phyloP scores from a whole-genome alignment of 2,888 invertebrate species.

The Venustoraphidia nigricollis region DNA sequence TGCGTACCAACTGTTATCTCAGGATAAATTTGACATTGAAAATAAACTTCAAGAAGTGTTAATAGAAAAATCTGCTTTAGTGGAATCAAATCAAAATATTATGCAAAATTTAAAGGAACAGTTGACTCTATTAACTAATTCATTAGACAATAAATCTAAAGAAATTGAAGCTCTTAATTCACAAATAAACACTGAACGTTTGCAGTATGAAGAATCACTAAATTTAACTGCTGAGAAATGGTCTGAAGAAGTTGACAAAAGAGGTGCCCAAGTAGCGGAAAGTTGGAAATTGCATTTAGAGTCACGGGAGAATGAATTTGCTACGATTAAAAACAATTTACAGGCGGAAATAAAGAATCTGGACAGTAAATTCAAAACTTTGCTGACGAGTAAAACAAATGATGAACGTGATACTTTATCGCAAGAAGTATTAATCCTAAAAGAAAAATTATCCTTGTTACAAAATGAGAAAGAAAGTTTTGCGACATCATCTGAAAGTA shows the following conservation, averaged over 20 bases:
- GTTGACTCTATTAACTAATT: neutral
- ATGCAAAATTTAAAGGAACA: neutral
- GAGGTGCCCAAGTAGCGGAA: conserved; percentile 51
- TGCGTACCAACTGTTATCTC: too few species aligned
- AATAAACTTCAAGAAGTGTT: too few species aligned
- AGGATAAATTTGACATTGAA: too few species aligned
- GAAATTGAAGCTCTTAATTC: conserved; percentile 24
- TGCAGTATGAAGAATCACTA: conserved; percentile 10
- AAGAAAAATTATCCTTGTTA: neutral
- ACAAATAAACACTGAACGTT: conserved; percentile 11
- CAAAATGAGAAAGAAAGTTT: too few species aligned
- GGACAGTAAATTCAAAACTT: conserved; percentile 26
- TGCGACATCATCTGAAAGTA: neutral
- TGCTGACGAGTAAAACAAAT: conserved; percentile 20
- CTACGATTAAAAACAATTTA: conserved; percentile 33
- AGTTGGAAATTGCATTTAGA: conserved; percentile 53
- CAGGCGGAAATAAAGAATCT: conserved; percentile 33
- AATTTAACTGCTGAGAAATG: conserved; percentile 18
- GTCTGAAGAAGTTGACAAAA: conserved; percentile 43
- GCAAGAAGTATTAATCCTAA: neutral
- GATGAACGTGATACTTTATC: neutral
- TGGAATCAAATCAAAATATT: too few species aligned
- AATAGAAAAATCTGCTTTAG: too few species aligned
- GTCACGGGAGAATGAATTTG: conserved; percentile 45
- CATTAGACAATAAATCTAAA: conserved; percentile 22